These are phyloP conservation scores for Temnothorax unifasciatus DNA, from an alignment of 2,888 invertebrate species.

Conservation along the genomic window DNA sequence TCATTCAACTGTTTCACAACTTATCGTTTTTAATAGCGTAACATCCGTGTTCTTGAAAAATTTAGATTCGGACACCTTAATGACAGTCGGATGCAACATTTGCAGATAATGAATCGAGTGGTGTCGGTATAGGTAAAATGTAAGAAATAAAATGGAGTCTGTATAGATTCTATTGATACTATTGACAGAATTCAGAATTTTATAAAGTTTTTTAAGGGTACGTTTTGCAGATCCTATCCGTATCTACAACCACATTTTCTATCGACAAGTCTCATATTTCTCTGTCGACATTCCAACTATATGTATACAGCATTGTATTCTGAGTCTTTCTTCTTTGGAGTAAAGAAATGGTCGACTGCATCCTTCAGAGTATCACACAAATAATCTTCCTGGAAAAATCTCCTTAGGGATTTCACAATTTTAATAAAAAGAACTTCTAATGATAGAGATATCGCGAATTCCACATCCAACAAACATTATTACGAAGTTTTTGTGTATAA, in stretches of 20 bases:
- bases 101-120: too few relatives aligned
- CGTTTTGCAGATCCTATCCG: neutral
- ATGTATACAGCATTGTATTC: neutral
- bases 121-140: neutral
- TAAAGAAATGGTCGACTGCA: neutral
- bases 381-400: neutral
- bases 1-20: neutral
- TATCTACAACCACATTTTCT: slow-evolving; percentile 4
- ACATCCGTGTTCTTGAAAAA: too few relatives aligned
- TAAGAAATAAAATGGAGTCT: neutral
- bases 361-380: neutral
- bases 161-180: slow-evolving; percentile 16
- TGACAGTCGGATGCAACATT: too few relatives aligned
- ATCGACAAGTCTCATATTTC: slow-evolving; percentile 19
- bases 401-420: neutral
- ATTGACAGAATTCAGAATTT: slow-evolving; percentile 24
- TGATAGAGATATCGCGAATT: neutral
- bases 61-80: too few relatives aligned
- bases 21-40: neutral
- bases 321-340: neutral
- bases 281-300: slow-evolving; percentile 3
- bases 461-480: neutral
- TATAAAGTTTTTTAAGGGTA: slow-evolving; percentile 2
- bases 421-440: neutral
- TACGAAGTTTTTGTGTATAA: neutral